Conservation (phyloP, 2,888 invertebrate genomes). For the Auanema sp. region DNA sequence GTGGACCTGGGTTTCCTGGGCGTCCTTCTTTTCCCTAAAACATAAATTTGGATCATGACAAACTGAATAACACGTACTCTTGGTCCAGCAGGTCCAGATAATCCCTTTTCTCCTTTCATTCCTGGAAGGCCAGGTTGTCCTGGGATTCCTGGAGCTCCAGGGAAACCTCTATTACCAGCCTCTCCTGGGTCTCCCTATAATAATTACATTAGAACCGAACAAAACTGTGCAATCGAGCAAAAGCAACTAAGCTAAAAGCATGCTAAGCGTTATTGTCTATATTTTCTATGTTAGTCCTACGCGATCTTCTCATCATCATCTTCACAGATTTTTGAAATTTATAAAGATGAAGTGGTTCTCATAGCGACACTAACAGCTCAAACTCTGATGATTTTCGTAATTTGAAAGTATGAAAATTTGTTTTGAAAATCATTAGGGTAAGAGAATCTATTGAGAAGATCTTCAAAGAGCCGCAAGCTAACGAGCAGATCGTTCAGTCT, state of each 20-base stretch:
- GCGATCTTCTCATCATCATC: neutral
- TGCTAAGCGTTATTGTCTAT: constrained; percentile 9
- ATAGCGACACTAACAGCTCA: no score
- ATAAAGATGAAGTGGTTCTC: no score
- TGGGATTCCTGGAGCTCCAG: constrained; percentile 68
- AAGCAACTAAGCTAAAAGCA: constrained; percentile 15
- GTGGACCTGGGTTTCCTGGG: constrained; percentile 61
- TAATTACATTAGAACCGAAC: constrained; percentile 9
- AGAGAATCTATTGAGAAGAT: no score
- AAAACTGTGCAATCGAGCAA: constrained; percentile 2
- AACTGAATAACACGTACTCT: constrained; percentile 64
- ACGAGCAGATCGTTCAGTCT: constrained; percentile 7
- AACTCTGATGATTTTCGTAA: no score
- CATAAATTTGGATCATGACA: neutral
- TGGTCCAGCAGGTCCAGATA: constrained; percentile 75
- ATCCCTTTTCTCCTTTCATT: constrained; percentile 62
- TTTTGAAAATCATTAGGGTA: no score
- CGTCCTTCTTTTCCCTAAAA: constrained; percentile 63
- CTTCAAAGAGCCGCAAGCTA: constrained; percentile 4
- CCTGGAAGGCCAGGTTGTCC: constrained; percentile 67
- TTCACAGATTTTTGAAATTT: no score
- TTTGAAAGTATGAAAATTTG: no score
- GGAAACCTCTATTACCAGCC: constrained; percentile 58
- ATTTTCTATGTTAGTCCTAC: neutral
- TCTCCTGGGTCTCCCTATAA: constrained; percentile 64